phyloP scores from a whole-genome alignment of 2,797 vertebrate genomes.

The Pipistrellus pipistrellus region DNA sequence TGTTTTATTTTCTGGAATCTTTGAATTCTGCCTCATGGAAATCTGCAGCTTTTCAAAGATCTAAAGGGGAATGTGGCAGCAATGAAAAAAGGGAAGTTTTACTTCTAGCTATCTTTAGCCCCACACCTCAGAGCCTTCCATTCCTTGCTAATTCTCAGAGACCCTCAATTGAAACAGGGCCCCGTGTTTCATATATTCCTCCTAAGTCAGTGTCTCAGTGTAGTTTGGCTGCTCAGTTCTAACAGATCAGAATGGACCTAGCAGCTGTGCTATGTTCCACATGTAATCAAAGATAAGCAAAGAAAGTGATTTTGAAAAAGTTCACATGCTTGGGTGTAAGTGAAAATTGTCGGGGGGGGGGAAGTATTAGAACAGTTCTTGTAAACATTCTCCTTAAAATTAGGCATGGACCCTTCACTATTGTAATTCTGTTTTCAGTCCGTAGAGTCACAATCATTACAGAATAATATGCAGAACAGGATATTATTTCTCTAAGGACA shows the following conservation, averaged over 20 bases:
- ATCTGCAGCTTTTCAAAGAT: neutral
- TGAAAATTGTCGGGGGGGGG: neutral
- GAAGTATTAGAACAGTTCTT: neutral
- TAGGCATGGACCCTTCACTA: neutral
- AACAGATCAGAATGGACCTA: neutral
- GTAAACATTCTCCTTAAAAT: neutral
- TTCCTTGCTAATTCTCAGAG: neutral
- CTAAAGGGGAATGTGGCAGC: neutral
- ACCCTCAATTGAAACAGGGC: neutral
- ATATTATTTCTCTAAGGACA: neutral
- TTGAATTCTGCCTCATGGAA: neutral
- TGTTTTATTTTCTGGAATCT: constrained; percentile 22
- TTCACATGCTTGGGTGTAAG: neutral
- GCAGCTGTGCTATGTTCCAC: neutral
- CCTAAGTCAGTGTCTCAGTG: neutral
- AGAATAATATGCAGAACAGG: neutral
- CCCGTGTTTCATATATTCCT: neutral
- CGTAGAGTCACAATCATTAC: neutral
- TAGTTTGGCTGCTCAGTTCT: neutral
- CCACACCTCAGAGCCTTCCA: neutral
- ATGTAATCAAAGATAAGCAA: neutral
- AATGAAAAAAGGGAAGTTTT: neutral
- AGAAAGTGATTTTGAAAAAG: neutral
- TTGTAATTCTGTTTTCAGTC: neutral
- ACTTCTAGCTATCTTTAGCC: neutral